These are phyloP conservation scores for Parascotia fuliginaria DNA, from an alignment of 2,888 invertebrate genomes.

Conservation along the genomic window DNA sequence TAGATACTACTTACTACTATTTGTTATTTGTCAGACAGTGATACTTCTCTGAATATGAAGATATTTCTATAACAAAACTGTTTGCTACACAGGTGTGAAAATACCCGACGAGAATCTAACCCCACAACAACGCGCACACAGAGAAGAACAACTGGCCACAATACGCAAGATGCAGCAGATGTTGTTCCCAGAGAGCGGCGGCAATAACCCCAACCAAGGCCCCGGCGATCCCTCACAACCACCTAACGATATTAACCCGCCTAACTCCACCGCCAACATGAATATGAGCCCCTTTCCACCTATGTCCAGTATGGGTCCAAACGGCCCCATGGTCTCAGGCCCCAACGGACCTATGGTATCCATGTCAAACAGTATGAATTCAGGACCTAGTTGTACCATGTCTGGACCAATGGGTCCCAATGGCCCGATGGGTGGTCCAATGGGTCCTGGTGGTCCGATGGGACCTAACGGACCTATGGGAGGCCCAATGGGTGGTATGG, in stretches of 20 bases:
- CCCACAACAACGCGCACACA: conserved; percentile 96
- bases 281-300: conserved; percentile 75
- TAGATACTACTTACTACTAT: too few species aligned
- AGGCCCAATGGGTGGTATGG: conserved; percentile 71
- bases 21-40: too few species aligned
- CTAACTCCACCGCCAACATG: conserved; percentile 72
- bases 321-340: conserved; percentile 76
- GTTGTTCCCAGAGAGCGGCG: conserved; percentile 93
- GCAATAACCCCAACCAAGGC: conserved; percentile 63
- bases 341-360: conserved; percentile 80
- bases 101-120: conserved; percentile 98
- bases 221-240: conserved; percentile 64
- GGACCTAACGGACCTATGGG: conserved; percentile 63
- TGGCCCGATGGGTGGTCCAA: conserved; percentile 62
- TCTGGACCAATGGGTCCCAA: conserved; percentile 74
- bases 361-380: conserved; percentile 76
- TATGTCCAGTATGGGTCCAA: conserved; percentile 73
- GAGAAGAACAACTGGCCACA: conserved; percentile 96
- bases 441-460: conserved; percentile 72
- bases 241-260: conserved; percentile 73
- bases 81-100: conserved; percentile 88
- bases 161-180: conserved; percentile 96
- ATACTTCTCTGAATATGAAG: not conserved
- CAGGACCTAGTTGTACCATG: conserved; percentile 79
- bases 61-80: conserved; percentile 7